A percentile compares a stretch with the other conserved stretches of the same genome.
These are phyloP conservation scores for Achatina immaculata DNA, from an alignment of 1,140 invertebrate species.

Conservation along the genomic window DNA sequence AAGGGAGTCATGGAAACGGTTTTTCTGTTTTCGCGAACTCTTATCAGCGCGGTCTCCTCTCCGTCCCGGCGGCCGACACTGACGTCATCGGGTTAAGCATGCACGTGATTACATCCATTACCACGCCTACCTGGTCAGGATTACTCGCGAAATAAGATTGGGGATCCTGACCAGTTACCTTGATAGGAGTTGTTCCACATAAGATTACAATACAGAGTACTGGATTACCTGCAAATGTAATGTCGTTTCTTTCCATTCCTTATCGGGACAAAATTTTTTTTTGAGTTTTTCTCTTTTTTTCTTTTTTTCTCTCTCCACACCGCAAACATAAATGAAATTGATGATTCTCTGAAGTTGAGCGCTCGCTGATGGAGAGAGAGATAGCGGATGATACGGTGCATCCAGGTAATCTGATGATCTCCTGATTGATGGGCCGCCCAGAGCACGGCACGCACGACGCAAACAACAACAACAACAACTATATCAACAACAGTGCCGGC, in stretches of 20 bases:
- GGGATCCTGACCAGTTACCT: neutral
- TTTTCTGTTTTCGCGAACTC: neutral
- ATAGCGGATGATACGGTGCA: no score
- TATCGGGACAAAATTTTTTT: no score
- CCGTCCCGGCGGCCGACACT: neutral
- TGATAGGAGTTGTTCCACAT: neutral
- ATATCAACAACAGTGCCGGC: no score
- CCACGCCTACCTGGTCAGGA: slow-evolving; percentile 1
- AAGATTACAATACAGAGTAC: neutral
- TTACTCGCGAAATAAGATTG: slow-evolving; percentile 4
- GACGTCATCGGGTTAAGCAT: neutral
- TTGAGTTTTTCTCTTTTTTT: no score
- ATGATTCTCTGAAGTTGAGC: no score
- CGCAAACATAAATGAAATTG: no score
- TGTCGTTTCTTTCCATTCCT: neutral
- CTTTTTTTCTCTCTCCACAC: no score
- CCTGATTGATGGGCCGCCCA: no score
- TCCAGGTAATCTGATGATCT: no score
- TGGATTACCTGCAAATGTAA: neutral
- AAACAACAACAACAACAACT: no score
- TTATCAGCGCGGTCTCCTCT: neutral
- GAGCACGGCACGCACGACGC: no score
- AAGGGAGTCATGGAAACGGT: neutral
- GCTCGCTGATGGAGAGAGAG: no score
- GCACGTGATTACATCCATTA: neutral